Percentiles rank a stretch among this genome's conserved stretches.
These are phyloP conservation scores for Noctua janthe DNA, from an alignment of 2,888 invertebrate genomes.

Conservation along the genomic window DNA sequence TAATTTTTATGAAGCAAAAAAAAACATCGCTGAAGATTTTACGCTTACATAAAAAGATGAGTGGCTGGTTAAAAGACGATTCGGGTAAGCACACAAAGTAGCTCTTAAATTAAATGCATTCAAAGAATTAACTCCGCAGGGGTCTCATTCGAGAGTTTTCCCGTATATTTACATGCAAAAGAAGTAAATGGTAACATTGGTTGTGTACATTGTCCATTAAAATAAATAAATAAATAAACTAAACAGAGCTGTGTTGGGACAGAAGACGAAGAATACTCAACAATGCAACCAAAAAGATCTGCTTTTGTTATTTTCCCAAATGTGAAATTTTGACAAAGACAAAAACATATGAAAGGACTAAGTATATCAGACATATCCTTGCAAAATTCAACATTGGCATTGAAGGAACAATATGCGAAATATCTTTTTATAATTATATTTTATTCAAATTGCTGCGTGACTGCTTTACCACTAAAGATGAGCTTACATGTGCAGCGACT, in stretches of 20 bases:
- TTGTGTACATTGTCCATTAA: no score
- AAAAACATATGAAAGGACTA: no score
- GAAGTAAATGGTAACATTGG: no score
- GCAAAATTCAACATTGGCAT: background rate
- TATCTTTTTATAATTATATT: no score
- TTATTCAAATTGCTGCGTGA: no score
- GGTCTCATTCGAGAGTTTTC: conserved; percentile 3
- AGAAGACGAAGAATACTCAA: no score
- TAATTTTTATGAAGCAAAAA: conserved; percentile 60
- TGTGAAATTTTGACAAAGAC: background rate
- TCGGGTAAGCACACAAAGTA: conserved; percentile 7
- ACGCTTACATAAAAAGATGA: conserved; percentile 57
- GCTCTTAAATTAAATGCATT: conserved; percentile 35
- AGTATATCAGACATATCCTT: background rate
- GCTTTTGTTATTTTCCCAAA: background rate
- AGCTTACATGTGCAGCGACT: no score
- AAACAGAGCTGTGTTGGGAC: no score
- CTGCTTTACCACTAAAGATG: no score
- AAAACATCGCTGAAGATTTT: conserved; percentile 65
- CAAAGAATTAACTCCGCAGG: conserved; percentile 25
- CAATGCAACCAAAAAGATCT: background rate
- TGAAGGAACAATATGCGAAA: no score
- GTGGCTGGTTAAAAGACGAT: conserved; percentile 16
- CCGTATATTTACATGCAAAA: conserved; percentile 6
- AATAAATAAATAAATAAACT: no score